Evolutionary conservation across 1,140 invertebrate genomes (phyloP).

Genomic region (Drosophila trapezifrons): DNA sequence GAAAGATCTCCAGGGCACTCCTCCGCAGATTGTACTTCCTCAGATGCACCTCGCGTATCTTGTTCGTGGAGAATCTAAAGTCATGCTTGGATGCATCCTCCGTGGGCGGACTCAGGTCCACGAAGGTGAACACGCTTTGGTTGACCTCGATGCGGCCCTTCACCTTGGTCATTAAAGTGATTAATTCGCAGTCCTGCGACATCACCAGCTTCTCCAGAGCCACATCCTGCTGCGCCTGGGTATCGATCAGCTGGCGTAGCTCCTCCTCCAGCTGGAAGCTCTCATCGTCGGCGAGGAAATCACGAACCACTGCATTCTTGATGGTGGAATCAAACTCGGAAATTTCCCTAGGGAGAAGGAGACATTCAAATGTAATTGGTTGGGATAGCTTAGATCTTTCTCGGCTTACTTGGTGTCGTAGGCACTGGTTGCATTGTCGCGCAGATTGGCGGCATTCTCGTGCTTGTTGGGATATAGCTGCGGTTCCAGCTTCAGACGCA

Average conservation of each 20-base stretch:
- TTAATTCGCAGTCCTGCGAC: constrained; percentile 87
- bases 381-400: too few species aligned
- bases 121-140: constrained; percentile 87
- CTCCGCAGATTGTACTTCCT: constrained; percentile 87
- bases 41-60: constrained; percentile 87
- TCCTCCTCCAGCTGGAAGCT: constrained; percentile 79
- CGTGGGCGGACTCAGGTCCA: constrained; percentile 86
- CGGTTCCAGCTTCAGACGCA: constrained; percentile 87
- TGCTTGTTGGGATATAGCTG: constrained; percentile 86
- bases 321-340: constrained; percentile 82
- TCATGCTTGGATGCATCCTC: constrained; percentile 86
- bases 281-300: constrained; percentile 80
- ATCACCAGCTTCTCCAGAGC: constrained; percentile 86
- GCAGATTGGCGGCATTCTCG: constrained; percentile 86
- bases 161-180: constrained; percentile 87
- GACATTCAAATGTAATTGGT: not conserved
- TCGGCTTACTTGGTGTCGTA: constrained; percentile 79
- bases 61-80: constrained; percentile 86
- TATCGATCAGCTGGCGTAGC: constrained; percentile 69
- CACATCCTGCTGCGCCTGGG: constrained; percentile 78
- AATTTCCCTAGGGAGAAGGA: constrained; percentile 55
- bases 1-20: constrained; percentile 88
- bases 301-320: constrained; percentile 78
- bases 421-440: constrained; percentile 86
- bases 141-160: constrained; percentile 88